A percentile compares a stretch with the other conserved stretches of the same genome.
Evolutionary conservation across 1,140 invertebrate genomes (phyloP).

Genomic region (Nephotettix cincticeps): DNA sequence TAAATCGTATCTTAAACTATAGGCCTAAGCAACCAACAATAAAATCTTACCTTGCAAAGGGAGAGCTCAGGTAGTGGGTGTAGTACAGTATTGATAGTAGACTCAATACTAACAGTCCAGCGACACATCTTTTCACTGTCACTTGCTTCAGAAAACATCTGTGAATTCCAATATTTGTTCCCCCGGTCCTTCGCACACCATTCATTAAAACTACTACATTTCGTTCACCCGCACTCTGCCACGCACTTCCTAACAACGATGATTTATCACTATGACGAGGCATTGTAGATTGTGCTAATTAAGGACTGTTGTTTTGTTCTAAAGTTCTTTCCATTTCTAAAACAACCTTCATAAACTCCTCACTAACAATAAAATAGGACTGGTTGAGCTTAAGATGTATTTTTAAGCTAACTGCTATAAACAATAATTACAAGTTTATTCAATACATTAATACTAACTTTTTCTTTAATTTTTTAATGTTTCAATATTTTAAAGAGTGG

Average conservation of each 20-base stretch:
- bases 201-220: conserved; percentile 20
- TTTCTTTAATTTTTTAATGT: no score
- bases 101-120: conserved; percentile 63
- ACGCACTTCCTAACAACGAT: conserved; percentile 7
- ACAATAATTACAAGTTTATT: no score
- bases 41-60: conserved; percentile 62
- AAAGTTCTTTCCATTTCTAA: no score
- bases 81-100: conserved; percentile 72
- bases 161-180: background rate
- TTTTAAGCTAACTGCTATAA: no score
- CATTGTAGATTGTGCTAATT: background rate
- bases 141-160: conserved; percentile 62
- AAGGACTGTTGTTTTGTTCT: no score
- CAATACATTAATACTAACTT: no score
- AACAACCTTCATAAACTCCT: no score
- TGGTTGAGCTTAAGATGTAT: no score
- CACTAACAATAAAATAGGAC: no score
- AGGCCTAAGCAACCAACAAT: no score
- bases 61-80: conserved; percentile 67
- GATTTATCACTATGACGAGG: conserved; percentile 12
- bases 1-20: no score
- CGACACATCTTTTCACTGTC: conserved; percentile 70
- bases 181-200: conserved; percentile 1
- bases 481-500: no score
- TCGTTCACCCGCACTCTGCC: conserved; percentile 7